These are phyloP conservation scores for Endotricha flammealis DNA, from an alignment of 2,888 invertebrate genomes.

Conservation along the genomic window DNA sequence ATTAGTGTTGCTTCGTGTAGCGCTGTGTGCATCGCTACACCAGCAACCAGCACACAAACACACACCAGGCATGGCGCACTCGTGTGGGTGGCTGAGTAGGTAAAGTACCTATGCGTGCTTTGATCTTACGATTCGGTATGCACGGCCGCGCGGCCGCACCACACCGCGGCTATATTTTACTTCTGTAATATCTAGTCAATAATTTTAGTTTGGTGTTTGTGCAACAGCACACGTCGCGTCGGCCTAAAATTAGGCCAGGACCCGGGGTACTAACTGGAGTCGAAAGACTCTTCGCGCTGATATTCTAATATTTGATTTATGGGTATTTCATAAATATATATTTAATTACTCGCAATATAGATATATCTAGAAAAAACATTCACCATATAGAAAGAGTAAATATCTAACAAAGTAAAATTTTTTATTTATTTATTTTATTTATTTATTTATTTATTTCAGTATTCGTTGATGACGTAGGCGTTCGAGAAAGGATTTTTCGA, in stretches of 20 bases:
- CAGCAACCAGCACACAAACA: slow-evolving; percentile 38
- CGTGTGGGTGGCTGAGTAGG: slow-evolving; percentile 70
- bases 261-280: slow-evolving; percentile 33
- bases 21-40: slow-evolving; percentile 53
- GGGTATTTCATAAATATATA: no score
- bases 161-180: slow-evolving; percentile 66
- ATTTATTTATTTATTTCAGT: no score
- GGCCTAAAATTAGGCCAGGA: slow-evolving; percentile 45
- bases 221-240: slow-evolving; percentile 63
- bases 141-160: slow-evolving; percentile 71
- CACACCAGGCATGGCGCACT: slow-evolving; percentile 31
- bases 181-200: slow-evolving; percentile 72
- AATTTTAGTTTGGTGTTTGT: slow-evolving; percentile 72
- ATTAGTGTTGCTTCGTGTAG: slow-evolving; percentile 53
- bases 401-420: no score
- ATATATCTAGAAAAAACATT: no score
- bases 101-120: slow-evolving; percentile 76
- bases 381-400: no score
- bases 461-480: no score
- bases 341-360: no score
- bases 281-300: slow-evolving; percentile 35
- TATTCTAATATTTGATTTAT: no score
- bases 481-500: no score
- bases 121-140: slow-evolving; percentile 78
- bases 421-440: no score